Conservation (phyloP, 2,113 vertebrate species). For the Sinosuthora webbiana region DNA sequence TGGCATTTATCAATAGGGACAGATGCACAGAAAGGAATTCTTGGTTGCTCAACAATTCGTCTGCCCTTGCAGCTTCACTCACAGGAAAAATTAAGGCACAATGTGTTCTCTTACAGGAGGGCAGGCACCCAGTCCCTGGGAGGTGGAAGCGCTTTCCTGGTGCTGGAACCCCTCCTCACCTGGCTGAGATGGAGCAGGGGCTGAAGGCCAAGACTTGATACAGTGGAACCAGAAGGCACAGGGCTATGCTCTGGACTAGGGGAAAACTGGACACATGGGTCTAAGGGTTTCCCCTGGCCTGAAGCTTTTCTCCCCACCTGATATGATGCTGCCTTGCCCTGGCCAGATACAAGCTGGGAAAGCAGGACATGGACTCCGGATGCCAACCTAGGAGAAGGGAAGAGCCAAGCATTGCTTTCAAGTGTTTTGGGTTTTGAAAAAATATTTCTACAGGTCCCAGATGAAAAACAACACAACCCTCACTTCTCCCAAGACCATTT, state of each 20-base stretch:
- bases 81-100: constrained; percentile 47
- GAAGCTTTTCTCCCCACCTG: neutral
- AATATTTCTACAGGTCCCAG: neutral
- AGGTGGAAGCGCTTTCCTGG: neutral
- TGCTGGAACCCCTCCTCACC: neutral
- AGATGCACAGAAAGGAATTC: neutral
- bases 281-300: neutral
- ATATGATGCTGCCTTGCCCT: neutral
- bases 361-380: neutral
- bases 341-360: neutral
- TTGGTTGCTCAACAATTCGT: accelerated
- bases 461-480: neutral
- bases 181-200: accelerated
- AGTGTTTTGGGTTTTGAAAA: neutral
- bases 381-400: neutral
- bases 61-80: neutral
- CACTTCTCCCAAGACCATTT: constrained; percentile 16
- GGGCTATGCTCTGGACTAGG: neutral
- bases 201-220: neutral
- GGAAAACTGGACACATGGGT: accelerated
- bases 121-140: neutral
- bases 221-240: neutral
- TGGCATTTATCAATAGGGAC: neutral
- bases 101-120: neutral
- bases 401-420: neutral